Percentiles rank a stretch among this genome's conserved stretches.
phyloP scores from a whole-genome alignment of 1,140 invertebrate genomes.

The Homarus americanus region DNA sequence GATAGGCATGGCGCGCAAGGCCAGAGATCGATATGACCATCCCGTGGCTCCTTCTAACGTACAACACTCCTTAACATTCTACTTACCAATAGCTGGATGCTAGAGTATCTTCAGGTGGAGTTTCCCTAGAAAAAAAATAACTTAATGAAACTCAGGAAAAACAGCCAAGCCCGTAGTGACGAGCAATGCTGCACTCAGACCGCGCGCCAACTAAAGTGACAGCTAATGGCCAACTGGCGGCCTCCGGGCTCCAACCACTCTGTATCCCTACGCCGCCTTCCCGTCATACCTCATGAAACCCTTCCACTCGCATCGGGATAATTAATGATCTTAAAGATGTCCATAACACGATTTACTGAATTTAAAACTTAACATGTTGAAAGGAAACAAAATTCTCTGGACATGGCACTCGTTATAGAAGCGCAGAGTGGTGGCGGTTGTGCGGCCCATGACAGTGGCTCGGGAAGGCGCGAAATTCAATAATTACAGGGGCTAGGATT shows the following conservation, averaged over 20 bases:
- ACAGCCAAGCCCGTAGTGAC: constrained; percentile 1
- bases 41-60: neutral
- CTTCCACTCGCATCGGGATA: neutral
- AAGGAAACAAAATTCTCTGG: neutral
- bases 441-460: neutral
- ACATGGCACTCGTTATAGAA: neutral
- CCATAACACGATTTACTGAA: neutral
- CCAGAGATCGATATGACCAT: constrained; percentile 5
- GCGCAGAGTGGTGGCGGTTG: neutral
- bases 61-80: neutral
- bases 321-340: neutral
- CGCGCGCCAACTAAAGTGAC: constrained; percentile 18
- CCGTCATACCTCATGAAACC: neutral
- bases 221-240: constrained; percentile 16
- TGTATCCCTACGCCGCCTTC: neutral
- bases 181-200: constrained; percentile 8
- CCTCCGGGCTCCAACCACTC: neutral
- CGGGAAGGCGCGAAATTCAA: constrained; percentile 16
- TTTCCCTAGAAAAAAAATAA: constrained; percentile 20
- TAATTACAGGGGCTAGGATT: neutral
- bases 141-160: constrained; percentile 10
- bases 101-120: neutral
- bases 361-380: neutral
- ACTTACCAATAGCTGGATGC: neutral
- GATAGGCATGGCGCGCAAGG: constrained; percentile 9